These are phyloP conservation scores for Trissoscelio sp. DNA, from an alignment of 2,888 invertebrate species.

Conservation along the genomic window DNA sequence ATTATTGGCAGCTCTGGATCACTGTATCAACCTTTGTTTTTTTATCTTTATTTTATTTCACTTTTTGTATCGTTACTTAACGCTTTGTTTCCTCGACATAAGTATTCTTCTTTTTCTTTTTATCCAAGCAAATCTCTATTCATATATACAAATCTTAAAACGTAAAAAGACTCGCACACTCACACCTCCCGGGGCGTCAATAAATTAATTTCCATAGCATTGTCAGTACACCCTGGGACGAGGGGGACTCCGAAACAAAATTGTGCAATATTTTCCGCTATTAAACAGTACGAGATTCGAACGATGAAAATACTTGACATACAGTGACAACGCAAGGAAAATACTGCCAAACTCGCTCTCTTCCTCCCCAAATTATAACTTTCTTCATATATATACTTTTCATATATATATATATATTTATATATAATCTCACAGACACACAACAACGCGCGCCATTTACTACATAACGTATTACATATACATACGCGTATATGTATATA, in stretches of 20 bases:
- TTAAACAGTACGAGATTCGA: slow-evolving; percentile 71
- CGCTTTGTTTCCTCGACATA: slow-evolving; percentile 71
- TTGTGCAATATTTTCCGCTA: slow-evolving; percentile 63
- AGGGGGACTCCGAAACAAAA: slow-evolving; percentile 68
- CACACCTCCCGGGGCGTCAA: slow-evolving; percentile 78
- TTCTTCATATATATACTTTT: slow-evolving; percentile 29
- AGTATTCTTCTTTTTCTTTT: slow-evolving; percentile 67
- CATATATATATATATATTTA: slow-evolving; percentile 64
- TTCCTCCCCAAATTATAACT: slow-evolving; percentile 41
- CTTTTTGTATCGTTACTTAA: slow-evolving; percentile 50
- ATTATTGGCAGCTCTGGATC: slow-evolving; percentile 83
- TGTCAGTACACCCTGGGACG: slow-evolving; percentile 76
- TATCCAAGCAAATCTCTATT: slow-evolving; percentile 70
- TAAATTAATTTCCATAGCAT: slow-evolving; percentile 79
- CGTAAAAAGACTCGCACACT: slow-evolving; percentile 69
- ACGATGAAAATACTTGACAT: slow-evolving; percentile 64
- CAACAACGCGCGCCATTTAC: slow-evolving; percentile 81
- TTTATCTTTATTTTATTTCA: slow-evolving; percentile 38
- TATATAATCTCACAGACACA: slow-evolving; percentile 81
- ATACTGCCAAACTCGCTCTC: slow-evolving; percentile 52
- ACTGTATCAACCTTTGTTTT: slow-evolving; percentile 63
- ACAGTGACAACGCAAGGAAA: slow-evolving; percentile 52
- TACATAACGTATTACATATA: slow-evolving; percentile 82
- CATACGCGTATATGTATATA: slow-evolving; percentile 78
- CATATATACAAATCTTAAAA: slow-evolving; percentile 77